Evolutionary conservation across 1,140 invertebrate species (phyloP), one percentile per base, ranked within the genome.

Genomic region (Acromyrmex heyeri): DNA sequence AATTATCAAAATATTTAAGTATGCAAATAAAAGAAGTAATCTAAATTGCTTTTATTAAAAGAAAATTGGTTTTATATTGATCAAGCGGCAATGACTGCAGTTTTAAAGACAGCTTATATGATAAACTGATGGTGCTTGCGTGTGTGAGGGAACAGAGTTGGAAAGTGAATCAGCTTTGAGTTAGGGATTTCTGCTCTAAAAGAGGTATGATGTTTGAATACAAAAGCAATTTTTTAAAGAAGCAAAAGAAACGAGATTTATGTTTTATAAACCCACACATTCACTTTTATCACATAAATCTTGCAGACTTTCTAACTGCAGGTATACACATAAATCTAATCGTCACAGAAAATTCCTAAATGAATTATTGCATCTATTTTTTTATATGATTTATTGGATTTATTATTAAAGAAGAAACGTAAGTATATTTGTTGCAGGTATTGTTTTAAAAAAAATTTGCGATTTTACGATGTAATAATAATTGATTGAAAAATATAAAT

Each of bases 51-150:
- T 21, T 38, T 75, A 72, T 55, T 72, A 8, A 21, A 30, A 4
- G n/a, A 38, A 59, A 24, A 75, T 57, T 34, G 3, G 8, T 55
- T 73, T 73, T 59, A 34, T 34, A 59, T 75, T 24, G 73, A 61
- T 76, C n/a, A 76, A 76, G 16, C 14, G 34, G 8, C 8, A 57
- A 57, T 55, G 0, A 24, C n/a, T 14, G 18, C n/a, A 21, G 3
- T 76, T 76, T 76, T 61, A 7, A 59, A 59, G 34, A 61, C 34
- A 24, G n/a, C 21, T 21, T 76, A 24, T 44, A 8, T 61, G 16
- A 27, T 76, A 61, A 76, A 44, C 27, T 5, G n/a, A 59, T 24
- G n/a, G 14, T 61, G 55, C 2, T 50, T 69, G 44, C 12, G 21
- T 50, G 38, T 24, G 65, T 18, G 65, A 69, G 21, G 61, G 34